These are phyloP conservation scores for Schizaphis graminum DNA, from an alignment of 2,888 invertebrate species.

Conservation along the genomic window DNA sequence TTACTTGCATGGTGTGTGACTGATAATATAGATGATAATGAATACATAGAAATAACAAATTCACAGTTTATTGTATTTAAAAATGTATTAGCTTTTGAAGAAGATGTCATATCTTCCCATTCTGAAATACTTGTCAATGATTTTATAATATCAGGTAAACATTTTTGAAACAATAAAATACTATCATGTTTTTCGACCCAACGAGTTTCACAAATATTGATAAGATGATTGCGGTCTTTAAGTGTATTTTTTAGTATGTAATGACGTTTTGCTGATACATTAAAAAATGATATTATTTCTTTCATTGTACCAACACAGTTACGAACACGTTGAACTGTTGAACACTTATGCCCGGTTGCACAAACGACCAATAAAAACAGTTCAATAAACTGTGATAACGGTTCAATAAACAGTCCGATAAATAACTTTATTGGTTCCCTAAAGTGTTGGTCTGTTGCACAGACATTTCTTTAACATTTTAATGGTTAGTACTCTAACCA, in stretches of 20 bases:
- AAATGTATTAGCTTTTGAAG: conserved; percentile 59
- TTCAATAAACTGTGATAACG: too few species aligned
- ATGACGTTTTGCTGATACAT: conserved; percentile 64
- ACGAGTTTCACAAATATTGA: conserved; percentile 67
- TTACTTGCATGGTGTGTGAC: conserved; percentile 3
- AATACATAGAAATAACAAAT: conserved; percentile 38
- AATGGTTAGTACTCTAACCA: conserved; percentile 1
- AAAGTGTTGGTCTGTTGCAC: background rate
- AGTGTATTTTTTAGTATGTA: conserved; percentile 41
- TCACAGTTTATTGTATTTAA: conserved; percentile 32
- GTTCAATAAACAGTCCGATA: too few species aligned
- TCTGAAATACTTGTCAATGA: conserved; percentile 36
- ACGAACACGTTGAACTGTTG: conserved; percentile 63
- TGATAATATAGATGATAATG: conserved; percentile 13
- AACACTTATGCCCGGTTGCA: conserved; percentile 46
- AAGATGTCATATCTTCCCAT: conserved; percentile 48
- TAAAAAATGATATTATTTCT: conserved; percentile 66
- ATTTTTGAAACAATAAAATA: conserved; percentile 60
- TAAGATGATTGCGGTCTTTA: conserved; percentile 53
- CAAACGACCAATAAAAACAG: background rate
- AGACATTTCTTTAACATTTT: background rate
- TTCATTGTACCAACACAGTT: conserved; percentile 66
- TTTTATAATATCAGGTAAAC: conserved; percentile 57
- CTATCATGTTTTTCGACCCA: conserved; percentile 67
- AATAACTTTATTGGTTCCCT: too few species aligned